These are phyloP conservation scores for Taxidea taxus DNA, from an alignment of 2,113 vertebrate species.

Conservation along the genomic window DNA sequence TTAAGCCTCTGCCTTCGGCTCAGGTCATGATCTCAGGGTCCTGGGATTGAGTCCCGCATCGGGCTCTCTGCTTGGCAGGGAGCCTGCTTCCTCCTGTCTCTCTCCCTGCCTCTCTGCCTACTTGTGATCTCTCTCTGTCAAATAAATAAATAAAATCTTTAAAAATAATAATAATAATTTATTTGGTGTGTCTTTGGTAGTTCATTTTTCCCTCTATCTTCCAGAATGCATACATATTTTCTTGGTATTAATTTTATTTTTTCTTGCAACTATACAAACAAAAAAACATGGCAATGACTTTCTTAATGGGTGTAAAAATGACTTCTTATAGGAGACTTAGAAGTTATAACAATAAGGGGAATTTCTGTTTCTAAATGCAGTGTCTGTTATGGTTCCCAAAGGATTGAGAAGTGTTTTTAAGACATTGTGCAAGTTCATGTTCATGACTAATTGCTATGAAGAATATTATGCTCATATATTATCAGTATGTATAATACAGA, in stretches of 20 bases:
- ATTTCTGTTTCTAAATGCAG: constrained; percentile 46
- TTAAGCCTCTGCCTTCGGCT: too few species aligned
- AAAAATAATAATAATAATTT: neutral
- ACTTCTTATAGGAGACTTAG: neutral
- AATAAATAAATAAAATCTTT: too few species aligned
- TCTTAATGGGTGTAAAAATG: constrained; percentile 27
- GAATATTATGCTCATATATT: neutral
- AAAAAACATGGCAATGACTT: neutral
- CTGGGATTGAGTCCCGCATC: too few species aligned
- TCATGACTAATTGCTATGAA: constrained; percentile 36
- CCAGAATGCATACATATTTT: neutral
- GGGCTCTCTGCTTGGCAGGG: too few species aligned
- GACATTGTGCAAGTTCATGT: neutral
- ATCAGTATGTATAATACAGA: neutral
- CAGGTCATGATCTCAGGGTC: too few species aligned
- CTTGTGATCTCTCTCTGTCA: too few species aligned
- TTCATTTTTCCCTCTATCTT: neutral
- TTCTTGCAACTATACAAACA: neutral
- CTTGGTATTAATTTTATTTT: constrained; percentile 1
- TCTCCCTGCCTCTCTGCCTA: too few species aligned
- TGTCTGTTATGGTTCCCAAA: neutral
- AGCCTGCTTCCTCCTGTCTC: too few species aligned
- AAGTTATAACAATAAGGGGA: constrained; percentile 22
- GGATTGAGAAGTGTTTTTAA: neutral
- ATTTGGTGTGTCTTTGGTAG: neutral